These are phyloP conservation scores for Drosophila kurseongensis DNA, from an alignment of 1,140 invertebrate genomes.

Conservation along the genomic window DNA sequence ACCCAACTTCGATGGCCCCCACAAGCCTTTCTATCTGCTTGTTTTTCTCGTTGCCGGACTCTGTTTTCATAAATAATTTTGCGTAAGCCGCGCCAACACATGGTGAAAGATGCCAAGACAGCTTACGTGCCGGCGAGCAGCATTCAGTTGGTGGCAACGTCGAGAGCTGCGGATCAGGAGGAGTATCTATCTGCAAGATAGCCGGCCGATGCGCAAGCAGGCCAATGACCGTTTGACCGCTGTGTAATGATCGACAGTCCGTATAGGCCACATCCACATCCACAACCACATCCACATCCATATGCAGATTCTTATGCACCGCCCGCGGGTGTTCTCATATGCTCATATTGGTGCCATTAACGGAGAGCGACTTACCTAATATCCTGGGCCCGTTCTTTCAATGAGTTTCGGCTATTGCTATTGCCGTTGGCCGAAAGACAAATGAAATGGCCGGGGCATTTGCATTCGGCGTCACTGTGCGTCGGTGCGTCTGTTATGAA, in stretches of 20 bases:
- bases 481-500: slow-evolving; percentile 57
- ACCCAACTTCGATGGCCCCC: slow-evolving; percentile 3
- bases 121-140: slow-evolving; percentile 65
- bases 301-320: slow-evolving; percentile 38
- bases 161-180: slow-evolving; percentile 29
- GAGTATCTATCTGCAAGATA: slow-evolving; percentile 50
- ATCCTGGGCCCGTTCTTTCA: slow-evolving; percentile 56
- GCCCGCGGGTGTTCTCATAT: not conserved
- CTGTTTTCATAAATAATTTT: slow-evolving; percentile 82
- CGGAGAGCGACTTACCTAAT: slow-evolving; percentile 66
- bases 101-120: slow-evolving; percentile 68
- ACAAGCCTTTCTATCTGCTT: not conserved
- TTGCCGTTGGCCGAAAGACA: slow-evolving; percentile 31
- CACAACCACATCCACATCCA: slow-evolving; percentile 2
- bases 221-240: slow-evolving; percentile 83
- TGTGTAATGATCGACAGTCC: slow-evolving; percentile 67
- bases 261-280: not conserved
- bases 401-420: slow-evolving; percentile 70
- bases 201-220: slow-evolving; percentile 56
- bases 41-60: slow-evolving; percentile 33
- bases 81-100: slow-evolving; percentile 74
- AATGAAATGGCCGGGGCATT: slow-evolving; percentile 33
- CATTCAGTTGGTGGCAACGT: slow-evolving; percentile 12
- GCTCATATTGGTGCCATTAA: slow-evolving; percentile 62
- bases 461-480: slow-evolving; percentile 63